Percentiles rank a stretch among this genome's conserved stretches.
phyloP scores from a whole-genome alignment of 1,140 invertebrate species.

The Sarcophaga bullata region DNA sequence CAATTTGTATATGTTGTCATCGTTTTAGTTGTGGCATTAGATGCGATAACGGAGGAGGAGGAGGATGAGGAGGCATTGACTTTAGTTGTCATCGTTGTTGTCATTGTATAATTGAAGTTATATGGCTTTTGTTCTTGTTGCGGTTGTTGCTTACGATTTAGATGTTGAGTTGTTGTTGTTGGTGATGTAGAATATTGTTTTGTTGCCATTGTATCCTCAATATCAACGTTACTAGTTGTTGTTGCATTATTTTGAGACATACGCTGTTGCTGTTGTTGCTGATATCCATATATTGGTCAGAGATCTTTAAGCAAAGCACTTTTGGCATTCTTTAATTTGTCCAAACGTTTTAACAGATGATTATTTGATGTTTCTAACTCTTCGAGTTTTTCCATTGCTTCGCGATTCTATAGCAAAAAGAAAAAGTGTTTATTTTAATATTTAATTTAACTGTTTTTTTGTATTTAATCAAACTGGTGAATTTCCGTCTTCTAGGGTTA shows the following conservation, averaged over 20 bases:
- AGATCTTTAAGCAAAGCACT: slow-evolving; percentile 89
- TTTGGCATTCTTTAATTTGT: slow-evolving; percentile 96
- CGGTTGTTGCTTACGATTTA: not conserved
- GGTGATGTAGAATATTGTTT: slow-evolving; percentile 34
- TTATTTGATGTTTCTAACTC: slow-evolving; percentile 97
- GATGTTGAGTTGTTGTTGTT: not conserved
- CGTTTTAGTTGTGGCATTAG: not conserved
- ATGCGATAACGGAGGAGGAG: not conserved
- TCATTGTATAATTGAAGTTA: not conserved
- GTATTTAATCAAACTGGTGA: no score
- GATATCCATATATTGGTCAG: slow-evolving; percentile 68
- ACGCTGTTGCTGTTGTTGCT: slow-evolving; percentile 25
- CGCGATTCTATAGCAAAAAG: slow-evolving; percentile 82
- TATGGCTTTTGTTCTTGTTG: not conserved
- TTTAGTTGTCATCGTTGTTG: no score
- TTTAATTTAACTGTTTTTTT: no score
- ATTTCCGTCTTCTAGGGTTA: no score
- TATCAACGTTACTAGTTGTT: slow-evolving; percentile 29
- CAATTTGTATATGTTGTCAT: slow-evolving; percentile 14
- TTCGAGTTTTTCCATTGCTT: slow-evolving; percentile 93
- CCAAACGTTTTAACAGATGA: slow-evolving; percentile 94
- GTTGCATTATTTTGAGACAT: slow-evolving; percentile 34
- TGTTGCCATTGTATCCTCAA: slow-evolving; percentile 29
- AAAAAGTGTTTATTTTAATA: no score
- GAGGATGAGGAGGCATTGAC: not conserved